Evolutionary conservation across 2,888 invertebrate species (phyloP).

Genomic region (Eurytoma adleriae): DNA sequence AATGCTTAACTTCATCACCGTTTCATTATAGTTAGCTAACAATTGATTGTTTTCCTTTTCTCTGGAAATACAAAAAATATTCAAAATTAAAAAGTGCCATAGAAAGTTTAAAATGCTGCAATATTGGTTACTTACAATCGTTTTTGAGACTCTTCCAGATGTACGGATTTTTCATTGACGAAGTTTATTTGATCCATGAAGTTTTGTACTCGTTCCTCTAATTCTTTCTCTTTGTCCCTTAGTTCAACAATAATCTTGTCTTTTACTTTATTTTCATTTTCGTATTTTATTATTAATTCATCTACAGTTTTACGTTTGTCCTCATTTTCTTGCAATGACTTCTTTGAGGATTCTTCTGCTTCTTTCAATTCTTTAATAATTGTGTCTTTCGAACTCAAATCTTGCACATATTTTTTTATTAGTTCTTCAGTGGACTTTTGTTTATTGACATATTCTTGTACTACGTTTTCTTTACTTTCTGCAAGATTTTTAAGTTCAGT

Average conservation of each 20-base stretch:
- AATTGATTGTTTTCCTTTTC: constrained; percentile 69
- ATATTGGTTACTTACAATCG: constrained; percentile 63
- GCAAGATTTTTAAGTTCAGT: constrained; percentile 44
- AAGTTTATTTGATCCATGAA: constrained; percentile 66
- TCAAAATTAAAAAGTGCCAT: constrained; percentile 19
- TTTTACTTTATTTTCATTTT: constrained; percentile 77
- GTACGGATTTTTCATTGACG: constrained; percentile 61
- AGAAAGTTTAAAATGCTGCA: neutral
- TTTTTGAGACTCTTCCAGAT: constrained; percentile 65
- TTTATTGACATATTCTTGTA: constrained; percentile 48
- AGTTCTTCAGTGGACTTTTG: constrained; percentile 50
- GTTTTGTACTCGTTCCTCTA: constrained; percentile 63
- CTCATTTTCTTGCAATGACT: constrained; percentile 63
- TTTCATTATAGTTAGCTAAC: constrained; percentile 64
- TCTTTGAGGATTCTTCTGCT: constrained; percentile 54
- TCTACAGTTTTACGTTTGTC: constrained; percentile 75
- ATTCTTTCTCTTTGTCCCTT: constrained; percentile 68
- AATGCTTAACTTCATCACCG: constrained; percentile 64
- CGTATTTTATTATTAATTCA: constrained; percentile 72
- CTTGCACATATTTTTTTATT: constrained; percentile 54
- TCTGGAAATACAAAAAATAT: constrained; percentile 60
- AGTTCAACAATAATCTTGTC: constrained; percentile 77
- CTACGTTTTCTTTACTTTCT: constrained; percentile 48
- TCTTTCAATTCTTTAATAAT: constrained; percentile 58
- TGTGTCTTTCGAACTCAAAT: constrained; percentile 60